Conservation (phyloP, 2,113 vertebrate genomes). For the Chionomys nivalis region DNA sequence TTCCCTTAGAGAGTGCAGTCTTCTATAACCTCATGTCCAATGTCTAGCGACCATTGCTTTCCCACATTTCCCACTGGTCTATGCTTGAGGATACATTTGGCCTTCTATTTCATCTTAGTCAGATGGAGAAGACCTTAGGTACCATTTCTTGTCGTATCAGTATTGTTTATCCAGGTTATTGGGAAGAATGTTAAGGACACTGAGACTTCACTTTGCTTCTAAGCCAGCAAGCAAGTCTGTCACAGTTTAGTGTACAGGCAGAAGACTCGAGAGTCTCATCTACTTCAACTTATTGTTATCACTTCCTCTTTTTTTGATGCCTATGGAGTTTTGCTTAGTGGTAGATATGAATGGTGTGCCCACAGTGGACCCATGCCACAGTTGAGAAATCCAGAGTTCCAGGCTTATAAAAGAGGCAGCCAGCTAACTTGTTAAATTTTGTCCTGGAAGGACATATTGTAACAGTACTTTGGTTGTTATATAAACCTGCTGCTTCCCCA, state of each 20-base stretch:
- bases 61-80: neutral
- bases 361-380: neutral
- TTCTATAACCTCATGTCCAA: neutral
- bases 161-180: constrained; percentile 8
- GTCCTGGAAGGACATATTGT: neutral
- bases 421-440: neutral
- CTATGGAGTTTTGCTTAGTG: neutral
- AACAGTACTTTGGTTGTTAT: neutral
- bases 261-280: neutral
- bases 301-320: neutral
- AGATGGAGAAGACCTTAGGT: neutral
- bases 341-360: neutral
- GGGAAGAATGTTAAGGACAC: neutral
- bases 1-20: neutral
- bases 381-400: neutral
- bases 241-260: neutral
- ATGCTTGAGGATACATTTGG: neutral
- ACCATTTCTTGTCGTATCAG: neutral
- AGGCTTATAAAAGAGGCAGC: neutral
- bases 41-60: neutral
- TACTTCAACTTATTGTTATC: neutral
- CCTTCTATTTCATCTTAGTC: neutral
- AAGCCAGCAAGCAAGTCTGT: neutral
- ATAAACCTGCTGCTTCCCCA: neutral
- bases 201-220: neutral